A percentile compares a stretch with the other conserved stretches of the same genome.
Conservation (phyloP, 2,797 vertebrate genomes). For the Gallinago solitaria region DNA sequence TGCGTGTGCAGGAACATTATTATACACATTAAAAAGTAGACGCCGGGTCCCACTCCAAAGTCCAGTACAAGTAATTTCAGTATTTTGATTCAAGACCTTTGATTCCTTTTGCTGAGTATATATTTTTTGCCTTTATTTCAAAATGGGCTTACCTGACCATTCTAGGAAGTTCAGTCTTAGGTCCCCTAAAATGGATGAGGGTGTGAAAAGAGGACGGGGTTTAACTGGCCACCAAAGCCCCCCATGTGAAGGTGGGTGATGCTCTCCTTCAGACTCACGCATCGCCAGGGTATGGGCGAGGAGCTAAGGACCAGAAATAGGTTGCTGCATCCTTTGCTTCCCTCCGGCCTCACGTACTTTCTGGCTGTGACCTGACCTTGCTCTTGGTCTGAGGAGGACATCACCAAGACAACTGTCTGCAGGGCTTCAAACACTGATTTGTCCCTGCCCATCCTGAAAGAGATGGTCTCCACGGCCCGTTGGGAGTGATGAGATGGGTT, state of each 20-base stretch:
- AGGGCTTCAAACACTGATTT: background rate
- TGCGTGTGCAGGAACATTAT: background rate
- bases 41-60: background rate
- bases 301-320: background rate
- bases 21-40: background rate
- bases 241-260: background rate
- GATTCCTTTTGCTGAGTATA: background rate
- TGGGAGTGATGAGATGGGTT: background rate
- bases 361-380: background rate
- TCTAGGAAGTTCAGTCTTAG: background rate
- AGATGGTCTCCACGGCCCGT: rapidly evolving
- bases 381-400: background rate
- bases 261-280: background rate
- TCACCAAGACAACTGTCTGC: background rate
- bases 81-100: background rate
- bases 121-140: background rate
- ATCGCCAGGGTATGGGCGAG: background rate
- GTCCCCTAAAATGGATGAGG: background rate
- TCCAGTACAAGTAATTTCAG: background rate
- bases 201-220: background rate
- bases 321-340: background rate
- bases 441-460: background rate
- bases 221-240: background rate
- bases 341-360: background rate
- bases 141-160: background rate